Conservation (phyloP, 2,888 invertebrate species). For the Pyrrhosoma nymphula region DNA sequence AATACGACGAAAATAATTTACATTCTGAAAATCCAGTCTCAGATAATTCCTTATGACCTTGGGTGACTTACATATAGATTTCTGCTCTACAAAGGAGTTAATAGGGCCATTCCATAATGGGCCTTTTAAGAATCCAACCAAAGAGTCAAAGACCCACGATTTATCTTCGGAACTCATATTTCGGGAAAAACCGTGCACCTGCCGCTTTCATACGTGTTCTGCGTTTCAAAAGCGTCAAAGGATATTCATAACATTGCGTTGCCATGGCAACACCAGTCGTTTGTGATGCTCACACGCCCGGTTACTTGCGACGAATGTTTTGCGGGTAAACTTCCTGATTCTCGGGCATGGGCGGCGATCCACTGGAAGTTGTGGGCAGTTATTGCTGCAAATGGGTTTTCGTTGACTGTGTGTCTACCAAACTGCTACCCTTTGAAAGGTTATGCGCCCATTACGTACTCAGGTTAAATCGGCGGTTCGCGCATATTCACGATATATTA, state of each 20-base stretch:
- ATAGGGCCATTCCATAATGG: constrained; percentile 96
- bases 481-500: too few species aligned
- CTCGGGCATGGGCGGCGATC: too few species aligned
- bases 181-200: not conserved
- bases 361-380: too few species aligned
- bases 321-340: too few species aligned
- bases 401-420: too few species aligned
- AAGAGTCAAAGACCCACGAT: constrained; percentile 94
- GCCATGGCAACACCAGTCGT: not conserved
- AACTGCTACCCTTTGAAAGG: too few species aligned
- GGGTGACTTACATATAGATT: constrained; percentile 88
- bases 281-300: not conserved
- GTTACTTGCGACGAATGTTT: not conserved
- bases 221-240: not conserved
- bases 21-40: too few species aligned
- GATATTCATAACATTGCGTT: constrained; percentile 55
- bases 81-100: constrained; percentile 94
- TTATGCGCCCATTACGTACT: too few species aligned
- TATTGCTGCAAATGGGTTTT: too few species aligned
- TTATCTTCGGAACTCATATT: constrained; percentile 78
- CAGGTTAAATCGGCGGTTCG: too few species aligned
- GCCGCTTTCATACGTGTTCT: not conserved
- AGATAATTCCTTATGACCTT: constrained; percentile 48
- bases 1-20: too few species aligned
- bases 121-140: constrained; percentile 94